Conservation (phyloP, 1,140 invertebrate species). For the Achatina immaculata region DNA sequence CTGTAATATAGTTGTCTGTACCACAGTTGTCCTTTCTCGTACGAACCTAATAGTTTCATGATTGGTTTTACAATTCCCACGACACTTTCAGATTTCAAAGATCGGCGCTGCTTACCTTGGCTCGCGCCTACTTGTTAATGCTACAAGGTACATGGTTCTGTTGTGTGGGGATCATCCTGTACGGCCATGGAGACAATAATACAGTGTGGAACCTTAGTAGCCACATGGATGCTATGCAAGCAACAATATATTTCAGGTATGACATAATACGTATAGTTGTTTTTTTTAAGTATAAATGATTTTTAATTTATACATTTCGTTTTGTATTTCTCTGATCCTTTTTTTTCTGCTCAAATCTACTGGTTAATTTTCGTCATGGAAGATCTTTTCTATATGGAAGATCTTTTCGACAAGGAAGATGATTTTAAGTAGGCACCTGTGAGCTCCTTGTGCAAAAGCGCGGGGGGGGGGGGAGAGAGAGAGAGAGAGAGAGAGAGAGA, state of each 20-base stretch:
- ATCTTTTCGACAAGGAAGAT: background rate
- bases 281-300: background rate
- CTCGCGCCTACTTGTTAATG: conserved; percentile 65
- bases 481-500: too few relatives aligned
- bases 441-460: too few relatives aligned
- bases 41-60: too few relatives aligned
- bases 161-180: conserved; percentile 74
- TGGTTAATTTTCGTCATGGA: background rate
- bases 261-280: background rate
- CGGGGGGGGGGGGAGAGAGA: too few relatives aligned
- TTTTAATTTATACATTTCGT: background rate
- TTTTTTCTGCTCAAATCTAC: background rate
- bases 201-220: conserved; percentile 69
- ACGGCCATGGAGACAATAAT: conserved; percentile 69
- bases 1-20: too few relatives aligned
- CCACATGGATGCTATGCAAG: conserved; percentile 73
- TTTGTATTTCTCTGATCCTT: background rate
- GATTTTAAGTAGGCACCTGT: too few relatives aligned
- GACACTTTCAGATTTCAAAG: conserved; percentile 30
- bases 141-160: conserved; percentile 75
- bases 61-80: too few relatives aligned
- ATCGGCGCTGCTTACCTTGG: conserved; percentile 17
- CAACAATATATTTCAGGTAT: conserved; percentile 69
- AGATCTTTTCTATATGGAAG: background rate
- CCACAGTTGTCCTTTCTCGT: too few relatives aligned